Conservation (phyloP, 1,140 invertebrate genomes). For the Choristoneura fumiferana region DNA sequence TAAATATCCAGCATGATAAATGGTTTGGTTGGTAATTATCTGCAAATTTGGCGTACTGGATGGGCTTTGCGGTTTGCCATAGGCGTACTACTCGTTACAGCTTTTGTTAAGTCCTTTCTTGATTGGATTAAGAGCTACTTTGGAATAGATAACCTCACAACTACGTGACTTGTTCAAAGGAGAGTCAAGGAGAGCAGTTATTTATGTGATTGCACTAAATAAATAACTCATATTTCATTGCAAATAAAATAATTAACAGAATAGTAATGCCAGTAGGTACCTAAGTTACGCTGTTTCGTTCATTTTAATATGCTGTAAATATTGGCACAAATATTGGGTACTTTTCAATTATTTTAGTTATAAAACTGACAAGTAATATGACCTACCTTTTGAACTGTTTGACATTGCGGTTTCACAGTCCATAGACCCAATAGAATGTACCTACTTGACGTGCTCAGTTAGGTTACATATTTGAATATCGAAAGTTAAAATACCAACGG, state of each 20-base stretch:
- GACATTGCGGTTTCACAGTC: too few relatives aligned
- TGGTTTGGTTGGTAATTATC: constrained; percentile 11
- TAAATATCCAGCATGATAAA: constrained; percentile 11
- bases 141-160: neutral
- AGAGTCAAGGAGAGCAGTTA: neutral
- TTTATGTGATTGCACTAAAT: neutral
- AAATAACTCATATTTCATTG: neutral
- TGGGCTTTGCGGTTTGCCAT: neutral
- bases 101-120: neutral
- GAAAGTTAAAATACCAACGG: too few relatives aligned
- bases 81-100: neutral
- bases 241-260: neutral
- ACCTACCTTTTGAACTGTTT: too few relatives aligned
- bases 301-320: too few relatives aligned
- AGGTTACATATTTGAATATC: too few relatives aligned
- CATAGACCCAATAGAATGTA: too few relatives aligned
- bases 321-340: too few relatives aligned
- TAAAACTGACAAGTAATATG: too few relatives aligned
- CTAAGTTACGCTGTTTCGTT: too few relatives aligned
- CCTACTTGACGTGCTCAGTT: too few relatives aligned
- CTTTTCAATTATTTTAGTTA: too few relatives aligned
- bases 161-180: neutral
- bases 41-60: constrained; percentile 3
- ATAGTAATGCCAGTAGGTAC: too few relatives aligned
- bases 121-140: neutral